Evolutionary conservation across 2,797 vertebrate species (phyloP).

Genomic region (Chelmon rostratus): DNA sequence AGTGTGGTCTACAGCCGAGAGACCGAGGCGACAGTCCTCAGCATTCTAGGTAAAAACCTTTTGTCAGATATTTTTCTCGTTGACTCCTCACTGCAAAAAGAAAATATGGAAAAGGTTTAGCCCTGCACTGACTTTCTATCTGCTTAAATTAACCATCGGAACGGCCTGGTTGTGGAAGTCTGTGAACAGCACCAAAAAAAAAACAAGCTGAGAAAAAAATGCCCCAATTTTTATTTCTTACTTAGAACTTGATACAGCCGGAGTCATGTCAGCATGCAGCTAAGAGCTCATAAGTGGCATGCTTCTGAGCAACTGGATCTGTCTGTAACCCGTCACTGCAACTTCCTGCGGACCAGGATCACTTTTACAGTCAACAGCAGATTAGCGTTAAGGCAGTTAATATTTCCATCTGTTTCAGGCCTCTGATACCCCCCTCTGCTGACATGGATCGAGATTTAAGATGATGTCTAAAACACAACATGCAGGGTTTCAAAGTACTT

Average conservation of each 20-base stretch:
- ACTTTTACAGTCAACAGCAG: constrained; percentile 55
- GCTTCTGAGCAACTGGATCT: constrained; percentile 35
- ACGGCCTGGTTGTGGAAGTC: background rate
- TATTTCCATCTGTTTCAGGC: constrained; percentile 35
- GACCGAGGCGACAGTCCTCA: background rate
- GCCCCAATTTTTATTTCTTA: constrained; percentile 2
- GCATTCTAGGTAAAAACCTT: background rate
- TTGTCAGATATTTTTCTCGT: background rate
- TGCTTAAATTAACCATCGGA: background rate
- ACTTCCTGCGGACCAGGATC: constrained; percentile 48
- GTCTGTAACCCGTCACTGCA: constrained; percentile 25
- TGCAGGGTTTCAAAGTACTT: constrained; percentile 9
- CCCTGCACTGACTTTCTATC: background rate
- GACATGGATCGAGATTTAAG: constrained; percentile 21
- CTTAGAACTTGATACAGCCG: constrained; percentile 14
- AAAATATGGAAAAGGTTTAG: background rate
- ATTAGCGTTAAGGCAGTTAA: constrained; percentile 35
- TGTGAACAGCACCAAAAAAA: too few species aligned
- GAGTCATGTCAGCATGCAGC: constrained; percentile 17
- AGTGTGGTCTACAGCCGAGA: background rate
- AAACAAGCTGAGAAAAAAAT: background rate
- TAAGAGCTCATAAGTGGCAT: constrained; percentile 7
- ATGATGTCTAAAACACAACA: constrained; percentile 11
- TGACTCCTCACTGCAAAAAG: background rate
- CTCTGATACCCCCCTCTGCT: constrained; percentile 10